Evolutionary conservation across 2,797 vertebrate species (phyloP).

Genomic region (Alfaro cultratus): DNA sequence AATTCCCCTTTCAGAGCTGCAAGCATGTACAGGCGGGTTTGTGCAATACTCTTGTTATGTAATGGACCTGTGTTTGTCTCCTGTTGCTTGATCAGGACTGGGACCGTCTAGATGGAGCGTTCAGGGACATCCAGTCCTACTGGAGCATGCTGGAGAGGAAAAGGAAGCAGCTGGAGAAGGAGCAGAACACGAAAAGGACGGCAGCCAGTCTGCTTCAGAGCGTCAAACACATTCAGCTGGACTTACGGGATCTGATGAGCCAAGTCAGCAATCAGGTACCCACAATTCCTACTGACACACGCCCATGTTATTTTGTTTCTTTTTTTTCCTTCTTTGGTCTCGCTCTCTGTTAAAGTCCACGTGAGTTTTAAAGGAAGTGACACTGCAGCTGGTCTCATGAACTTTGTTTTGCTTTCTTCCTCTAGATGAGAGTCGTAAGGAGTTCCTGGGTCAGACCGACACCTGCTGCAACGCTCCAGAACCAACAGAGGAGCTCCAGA

Average conservation of each 20-base stretch:
- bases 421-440: constrained; percentile 62
- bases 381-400: constrained; percentile 8
- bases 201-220: constrained; percentile 43
- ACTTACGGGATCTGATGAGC: constrained; percentile 79
- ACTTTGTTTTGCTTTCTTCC: constrained; percentile 31
- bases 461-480: not conserved
- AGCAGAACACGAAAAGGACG: constrained; percentile 13
- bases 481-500: not conserved
- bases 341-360: not conserved
- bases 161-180: constrained; percentile 64
- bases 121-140: constrained; percentile 70
- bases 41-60: constrained; percentile 14
- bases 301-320: not conserved
- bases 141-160: constrained; percentile 76
- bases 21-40: not conserved
- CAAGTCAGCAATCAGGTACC: constrained; percentile 75
- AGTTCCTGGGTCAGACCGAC: constrained; percentile 27
- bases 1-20: constrained; percentile 49
- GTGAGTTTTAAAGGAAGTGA: constrained; percentile 26
- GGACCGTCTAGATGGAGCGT: constrained; percentile 70
- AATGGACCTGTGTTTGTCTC: constrained; percentile 22
- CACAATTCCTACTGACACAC: constrained; percentile 12
- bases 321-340: not conserved
- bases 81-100: constrained; percentile 68
- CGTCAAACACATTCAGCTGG: constrained; percentile 72